phyloP scores from a whole-genome alignment of 2,113 vertebrate genomes.

The Excalfactoria chinensis region DNA sequence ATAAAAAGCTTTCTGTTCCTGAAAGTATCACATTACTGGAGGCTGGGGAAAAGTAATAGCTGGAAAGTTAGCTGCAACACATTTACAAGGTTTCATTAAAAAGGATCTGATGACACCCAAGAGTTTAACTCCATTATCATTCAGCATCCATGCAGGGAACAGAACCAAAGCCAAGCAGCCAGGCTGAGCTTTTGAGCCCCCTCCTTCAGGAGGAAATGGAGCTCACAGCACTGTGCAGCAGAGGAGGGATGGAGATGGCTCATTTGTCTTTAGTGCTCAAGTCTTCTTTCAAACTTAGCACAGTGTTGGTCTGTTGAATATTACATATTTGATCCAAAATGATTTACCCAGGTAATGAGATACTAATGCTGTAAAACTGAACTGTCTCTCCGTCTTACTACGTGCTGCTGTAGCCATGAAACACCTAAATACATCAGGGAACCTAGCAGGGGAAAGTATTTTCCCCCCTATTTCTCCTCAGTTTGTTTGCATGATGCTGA shows the following conservation, averaged over 20 bases:
- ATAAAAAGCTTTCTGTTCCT: not conserved
- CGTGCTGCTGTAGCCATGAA: not conserved
- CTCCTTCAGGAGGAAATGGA: conserved; percentile 8
- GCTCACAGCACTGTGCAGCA: not conserved
- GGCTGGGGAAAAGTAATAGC: not conserved
- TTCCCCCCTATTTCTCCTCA: not conserved
- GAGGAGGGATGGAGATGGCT: not conserved
- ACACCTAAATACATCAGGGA: not conserved
- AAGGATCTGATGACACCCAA: not conserved
- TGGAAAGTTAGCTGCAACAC: not conserved
- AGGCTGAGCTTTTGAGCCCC: not conserved
- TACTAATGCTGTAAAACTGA: not conserved
- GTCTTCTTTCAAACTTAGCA: not conserved
- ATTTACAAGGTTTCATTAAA: not conserved
- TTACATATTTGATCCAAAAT: not conserved
- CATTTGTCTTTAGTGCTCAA: not conserved
- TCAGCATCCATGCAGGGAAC: fast-evolving
- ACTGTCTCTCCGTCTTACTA: not conserved
- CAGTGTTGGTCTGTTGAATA: not conserved
- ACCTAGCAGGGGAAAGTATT: not conserved
- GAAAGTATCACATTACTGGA: not conserved
- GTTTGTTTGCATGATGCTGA: not conserved
- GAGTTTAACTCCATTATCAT: not conserved
- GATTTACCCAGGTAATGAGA: not conserved
- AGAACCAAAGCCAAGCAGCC: not conserved